Base-by-base conservation (phyloP, 2,888 invertebrate genomes). In the Dryococelus australis region DNA sequence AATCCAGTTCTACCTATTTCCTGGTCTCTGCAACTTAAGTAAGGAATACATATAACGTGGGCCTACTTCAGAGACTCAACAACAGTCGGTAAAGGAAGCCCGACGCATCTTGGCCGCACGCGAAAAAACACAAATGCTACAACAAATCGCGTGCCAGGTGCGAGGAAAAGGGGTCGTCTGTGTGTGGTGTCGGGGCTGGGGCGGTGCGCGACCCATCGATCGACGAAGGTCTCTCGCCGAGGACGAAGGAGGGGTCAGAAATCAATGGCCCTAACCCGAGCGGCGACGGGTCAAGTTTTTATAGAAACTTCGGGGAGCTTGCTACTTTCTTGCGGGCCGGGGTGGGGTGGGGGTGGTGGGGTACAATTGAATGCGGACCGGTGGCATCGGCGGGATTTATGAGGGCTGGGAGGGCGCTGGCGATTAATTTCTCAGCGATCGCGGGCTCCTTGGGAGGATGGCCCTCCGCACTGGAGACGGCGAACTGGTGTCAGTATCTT, bases 261-360 rank as follows among this genome's bases (percentile, higher is more conserved):
- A 65, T 65, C 65, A 65, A 65, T 65, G 65, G 65, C 65, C n/a
- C 65, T 65, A 65, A 47, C 65, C 65, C 24, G 65, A 65, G 65
- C 65, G 65, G 65, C 65, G 65, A 65, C 20, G 65, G 65, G 65
- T 65, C 65, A 65, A 65, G 65, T 65, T 65, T 65, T 65, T 65
- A 65, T 65, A 65, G 65, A 65, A 65, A 65, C 65, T 65, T n/a
- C 13, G 24, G 65, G 65, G 13, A n/a, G 65, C 65, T n/a, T 20
- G 65, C 65, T 65, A 65, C 24, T n/a, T 65, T 65, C 65, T 24
- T 47, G n/a, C 47, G 47, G 47, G 10, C 16, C 47, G 16, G 16
- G 47, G 47, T 1, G 47, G 8, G 12, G 12, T 5, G 16, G 47
- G 16, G 16, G 47, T 1, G 16, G 16, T 3, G 65, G n/a, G 65